These are phyloP conservation scores for Camptogramma bilineatum DNA, from an alignment of 2,888 invertebrate species.

Conservation along the genomic window DNA sequence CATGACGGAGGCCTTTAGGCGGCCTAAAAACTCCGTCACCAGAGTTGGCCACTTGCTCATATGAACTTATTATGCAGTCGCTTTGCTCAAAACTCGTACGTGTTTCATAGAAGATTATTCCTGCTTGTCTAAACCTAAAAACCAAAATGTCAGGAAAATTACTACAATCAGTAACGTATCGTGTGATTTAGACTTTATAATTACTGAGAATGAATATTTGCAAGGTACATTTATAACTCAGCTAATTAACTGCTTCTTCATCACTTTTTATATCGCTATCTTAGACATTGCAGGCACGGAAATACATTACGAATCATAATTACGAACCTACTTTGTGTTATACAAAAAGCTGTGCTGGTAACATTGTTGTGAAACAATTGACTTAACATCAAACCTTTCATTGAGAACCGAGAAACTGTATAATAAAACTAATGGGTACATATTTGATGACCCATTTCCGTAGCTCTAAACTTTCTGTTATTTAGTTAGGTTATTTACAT, in stretches of 20 bases:
- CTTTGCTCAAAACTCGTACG: conserved; percentile 10
- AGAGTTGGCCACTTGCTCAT: too few relatives aligned
- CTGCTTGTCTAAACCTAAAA: conserved; percentile 22
- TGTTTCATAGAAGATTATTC: conserved; percentile 17
- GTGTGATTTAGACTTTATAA: conserved; percentile 66
- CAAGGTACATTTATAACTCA: conserved; percentile 61
- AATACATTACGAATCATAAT: conserved; percentile 21
- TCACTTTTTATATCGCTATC: conserved; percentile 43
- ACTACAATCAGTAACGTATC: conserved; percentile 53
- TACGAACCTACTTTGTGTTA: conserved; percentile 3
- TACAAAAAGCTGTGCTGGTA: conserved; percentile 2
- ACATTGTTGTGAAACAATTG: conserved; percentile 4
- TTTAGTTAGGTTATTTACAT: conserved; percentile 69
- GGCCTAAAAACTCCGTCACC: too few relatives aligned
- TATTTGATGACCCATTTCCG: conserved; percentile 39
- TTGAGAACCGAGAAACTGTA: conserved; percentile 12
- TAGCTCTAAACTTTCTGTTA: conserved; percentile 43
- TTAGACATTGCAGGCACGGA: conserved; percentile 11
- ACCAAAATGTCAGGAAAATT: conserved; percentile 29
- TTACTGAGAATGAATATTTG: conserved; percentile 55
- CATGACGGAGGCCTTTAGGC: too few relatives aligned
- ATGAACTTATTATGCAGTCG: too few relatives aligned
- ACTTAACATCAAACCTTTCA: conserved; percentile 5
- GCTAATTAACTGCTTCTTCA: conserved; percentile 59
- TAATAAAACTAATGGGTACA: conserved; percentile 36